These are phyloP conservation scores for Melanotaenia duboulayi DNA, from an alignment of 2,113 vertebrate species.

Conservation along the genomic window DNA sequence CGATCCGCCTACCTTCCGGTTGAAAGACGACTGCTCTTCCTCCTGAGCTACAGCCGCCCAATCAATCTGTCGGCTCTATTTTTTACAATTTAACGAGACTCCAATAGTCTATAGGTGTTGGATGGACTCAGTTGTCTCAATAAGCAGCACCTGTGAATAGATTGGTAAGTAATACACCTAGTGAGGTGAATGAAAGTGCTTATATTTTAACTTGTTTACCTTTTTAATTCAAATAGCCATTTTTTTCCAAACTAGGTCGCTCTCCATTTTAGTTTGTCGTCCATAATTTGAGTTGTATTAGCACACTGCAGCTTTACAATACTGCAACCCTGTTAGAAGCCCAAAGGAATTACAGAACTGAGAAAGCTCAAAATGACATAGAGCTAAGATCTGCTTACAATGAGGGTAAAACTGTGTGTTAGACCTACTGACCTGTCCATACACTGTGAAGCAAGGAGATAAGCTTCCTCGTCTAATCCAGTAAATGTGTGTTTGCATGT, in stretches of 20 bases:
- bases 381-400: constrained; percentile 36
- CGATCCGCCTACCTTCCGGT: too few relatives aligned
- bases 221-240: background rate
- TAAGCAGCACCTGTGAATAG: background rate
- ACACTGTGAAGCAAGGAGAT: constrained; percentile 51
- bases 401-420: constrained; percentile 13
- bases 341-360: constrained; percentile 19
- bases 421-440: constrained; percentile 51
- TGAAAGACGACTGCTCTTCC: too few relatives aligned
- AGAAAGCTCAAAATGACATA: constrained; percentile 25
- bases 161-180: too few relatives aligned
- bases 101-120: background rate
- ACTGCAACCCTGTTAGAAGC: background rate
- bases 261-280: background rate
- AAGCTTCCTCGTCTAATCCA: constrained; percentile 21
- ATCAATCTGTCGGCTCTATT: too few relatives aligned
- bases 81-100: too few relatives aligned
- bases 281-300: background rate
- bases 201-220: background rate
- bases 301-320: background rate
- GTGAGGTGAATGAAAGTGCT: too few relatives aligned
- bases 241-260: too few relatives aligned
- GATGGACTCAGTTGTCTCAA: background rate
- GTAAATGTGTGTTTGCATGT: constrained; percentile 26
- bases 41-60: too few relatives aligned